Evolutionary conservation across 2,888 invertebrate species (phyloP).

Genomic region (Cepaea hortensis): DNA sequence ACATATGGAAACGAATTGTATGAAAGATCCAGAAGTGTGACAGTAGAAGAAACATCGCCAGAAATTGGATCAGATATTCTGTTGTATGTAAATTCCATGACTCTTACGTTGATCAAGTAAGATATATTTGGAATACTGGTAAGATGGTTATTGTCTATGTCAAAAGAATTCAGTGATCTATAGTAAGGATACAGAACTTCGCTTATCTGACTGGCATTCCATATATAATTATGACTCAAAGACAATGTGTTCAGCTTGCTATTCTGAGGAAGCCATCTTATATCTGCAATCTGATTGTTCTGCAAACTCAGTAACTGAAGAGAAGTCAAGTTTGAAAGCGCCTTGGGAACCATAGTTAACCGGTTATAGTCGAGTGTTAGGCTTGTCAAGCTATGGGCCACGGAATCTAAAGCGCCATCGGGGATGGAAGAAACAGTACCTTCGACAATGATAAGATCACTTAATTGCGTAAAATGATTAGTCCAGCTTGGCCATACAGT

Average conservation of each 20-base stretch:
- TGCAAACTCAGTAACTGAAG: background rate
- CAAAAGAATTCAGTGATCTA: background rate
- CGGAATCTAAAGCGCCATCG: background rate
- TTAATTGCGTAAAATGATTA: background rate
- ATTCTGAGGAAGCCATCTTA: background rate
- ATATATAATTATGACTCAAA: background rate
- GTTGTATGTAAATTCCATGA: background rate
- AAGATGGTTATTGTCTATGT: background rate
- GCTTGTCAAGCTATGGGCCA: background rate
- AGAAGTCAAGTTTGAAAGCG: background rate
- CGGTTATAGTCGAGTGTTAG: background rate
- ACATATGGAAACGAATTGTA: background rate
- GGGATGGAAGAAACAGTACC: background rate
- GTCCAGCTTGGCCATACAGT: background rate
- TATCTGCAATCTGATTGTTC: background rate
- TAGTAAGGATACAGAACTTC: background rate
- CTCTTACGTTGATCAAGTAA: background rate
- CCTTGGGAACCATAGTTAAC: background rate
- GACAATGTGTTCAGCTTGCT: background rate
- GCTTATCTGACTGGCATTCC: background rate
- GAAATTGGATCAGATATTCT: slow-evolving; percentile 2
- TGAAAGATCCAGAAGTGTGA: background rate
- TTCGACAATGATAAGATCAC: background rate
- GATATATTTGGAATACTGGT: background rate
- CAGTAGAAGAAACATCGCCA: background rate